phyloP scores from a whole-genome alignment of 2,113 vertebrate species.

The Gracilinanus agilis region DNA sequence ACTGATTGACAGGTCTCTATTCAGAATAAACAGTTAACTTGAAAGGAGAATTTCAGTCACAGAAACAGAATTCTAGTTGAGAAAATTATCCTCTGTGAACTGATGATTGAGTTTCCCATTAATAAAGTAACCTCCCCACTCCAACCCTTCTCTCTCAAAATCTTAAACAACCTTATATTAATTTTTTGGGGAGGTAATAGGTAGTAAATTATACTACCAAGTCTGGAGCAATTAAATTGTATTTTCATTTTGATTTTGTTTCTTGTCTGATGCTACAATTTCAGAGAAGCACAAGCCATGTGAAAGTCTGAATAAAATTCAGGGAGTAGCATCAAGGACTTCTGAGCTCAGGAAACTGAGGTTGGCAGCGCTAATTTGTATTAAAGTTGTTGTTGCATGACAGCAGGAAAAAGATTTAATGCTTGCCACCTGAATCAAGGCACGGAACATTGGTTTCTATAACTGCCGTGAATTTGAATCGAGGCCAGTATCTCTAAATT shows the following conservation, averaged over 20 bases:
- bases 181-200: slow-evolving; percentile 70
- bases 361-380: slow-evolving; percentile 92
- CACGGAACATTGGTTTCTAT: slow-evolving; percentile 90
- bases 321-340: slow-evolving; percentile 87
- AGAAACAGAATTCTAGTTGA: slow-evolving; percentile 77
- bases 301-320: slow-evolving; percentile 88
- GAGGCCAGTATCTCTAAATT: slow-evolving; percentile 91
- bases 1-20: slow-evolving; percentile 77
- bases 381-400: slow-evolving; percentile 92
- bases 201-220: slow-evolving; percentile 79
- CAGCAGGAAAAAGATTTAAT: slow-evolving; percentile 92
- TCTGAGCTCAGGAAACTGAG: slow-evolving; percentile 87
- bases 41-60: slow-evolving; percentile 69
- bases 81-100: slow-evolving; percentile 55
- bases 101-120: slow-evolving; percentile 80
- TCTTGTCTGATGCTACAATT: slow-evolving; percentile 81
- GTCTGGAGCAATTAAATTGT: slow-evolving; percentile 81
- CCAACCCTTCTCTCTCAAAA: slow-evolving; percentile 63
- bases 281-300: slow-evolving; percentile 81
- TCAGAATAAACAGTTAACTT: slow-evolving; percentile 78
- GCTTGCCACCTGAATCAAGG: slow-evolving; percentile 91
- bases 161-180: slow-evolving; percentile 77
- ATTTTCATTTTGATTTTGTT: slow-evolving; percentile 79
- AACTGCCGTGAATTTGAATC: slow-evolving; percentile 91
- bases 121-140: background rate